Conservation (phyloP, 2,888 invertebrate genomes). For the Ochropacha duplaris region DNA sequence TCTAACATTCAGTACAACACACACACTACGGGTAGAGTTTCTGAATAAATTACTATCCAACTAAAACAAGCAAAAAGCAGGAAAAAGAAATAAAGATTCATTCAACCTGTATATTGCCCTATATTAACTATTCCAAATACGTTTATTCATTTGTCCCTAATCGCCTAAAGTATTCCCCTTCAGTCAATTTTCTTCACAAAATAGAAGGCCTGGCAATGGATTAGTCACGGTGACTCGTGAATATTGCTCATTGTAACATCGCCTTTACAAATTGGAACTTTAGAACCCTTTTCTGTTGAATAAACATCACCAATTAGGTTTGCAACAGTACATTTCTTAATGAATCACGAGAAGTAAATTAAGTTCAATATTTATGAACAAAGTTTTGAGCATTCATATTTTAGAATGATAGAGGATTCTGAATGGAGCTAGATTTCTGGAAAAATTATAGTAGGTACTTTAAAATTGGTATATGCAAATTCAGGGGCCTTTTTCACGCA, state of each 20-base stretch:
- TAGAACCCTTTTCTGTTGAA: slow-evolving; percentile 23
- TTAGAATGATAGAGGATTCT: not conserved
- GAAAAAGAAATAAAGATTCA: too few relatives aligned
- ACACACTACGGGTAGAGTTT: too few relatives aligned
- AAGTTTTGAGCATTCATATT: not conserved
- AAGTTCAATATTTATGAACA: not conserved
- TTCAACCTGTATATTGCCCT: too few relatives aligned
- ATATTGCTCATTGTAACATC: slow-evolving; percentile 36
- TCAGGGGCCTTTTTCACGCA: too few relatives aligned
- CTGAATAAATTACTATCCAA: too few relatives aligned
- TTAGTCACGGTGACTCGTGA: slow-evolving; percentile 41
- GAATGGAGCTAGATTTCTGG: not conserved
- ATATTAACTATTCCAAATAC: not conserved
- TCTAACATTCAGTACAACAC: too few relatives aligned
- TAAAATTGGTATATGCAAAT: too few relatives aligned
- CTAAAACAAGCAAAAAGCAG: not conserved
- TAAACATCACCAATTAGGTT: slow-evolving; percentile 22
- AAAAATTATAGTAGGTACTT: not conserved
- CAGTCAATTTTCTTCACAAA: slow-evolving; percentile 6
- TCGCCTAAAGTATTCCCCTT: slow-evolving; percentile 3
- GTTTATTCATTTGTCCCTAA: not conserved
- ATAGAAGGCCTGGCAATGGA: slow-evolving; percentile 15
- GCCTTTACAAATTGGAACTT: slow-evolving; percentile 39
- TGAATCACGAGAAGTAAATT: not conserved
- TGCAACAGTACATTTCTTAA: slow-evolving; percentile 5